Conservation (phyloP, 2,888 invertebrate species). For the Trichopria drosophilae region DNA sequence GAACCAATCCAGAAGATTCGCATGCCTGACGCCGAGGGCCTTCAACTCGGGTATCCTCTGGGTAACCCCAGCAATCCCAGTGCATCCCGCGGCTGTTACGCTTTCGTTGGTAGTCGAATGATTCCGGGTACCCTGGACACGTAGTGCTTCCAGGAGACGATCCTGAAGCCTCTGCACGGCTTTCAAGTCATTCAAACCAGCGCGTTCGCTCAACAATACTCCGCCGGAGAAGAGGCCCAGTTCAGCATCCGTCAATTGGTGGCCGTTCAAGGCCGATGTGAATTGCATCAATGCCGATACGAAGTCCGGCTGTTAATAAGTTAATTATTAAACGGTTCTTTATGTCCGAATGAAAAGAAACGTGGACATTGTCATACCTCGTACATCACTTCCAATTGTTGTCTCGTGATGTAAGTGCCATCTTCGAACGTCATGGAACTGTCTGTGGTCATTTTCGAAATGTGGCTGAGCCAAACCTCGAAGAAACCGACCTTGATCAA, state of each 20-base stretch:
- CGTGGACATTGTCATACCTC: constrained; percentile 64
- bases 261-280: constrained; percentile 72
- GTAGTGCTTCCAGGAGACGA: constrained; percentile 83
- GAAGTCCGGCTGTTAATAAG: constrained; percentile 72
- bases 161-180: constrained; percentile 79
- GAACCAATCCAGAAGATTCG: constrained; percentile 86
- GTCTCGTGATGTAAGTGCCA: constrained; percentile 79
- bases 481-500: constrained; percentile 96
- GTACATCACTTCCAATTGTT: constrained; percentile 84
- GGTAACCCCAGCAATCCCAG: constrained; percentile 58
- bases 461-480: constrained; percentile 91
- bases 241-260: constrained; percentile 86
- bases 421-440: constrained; percentile 85
- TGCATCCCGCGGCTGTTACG: constrained; percentile 49
- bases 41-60: constrained; percentile 76
- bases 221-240: constrained; percentile 85
- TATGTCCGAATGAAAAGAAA: neutral
- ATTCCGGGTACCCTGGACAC: constrained; percentile 67
- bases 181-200: constrained; percentile 79
- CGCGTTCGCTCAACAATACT: constrained; percentile 79
- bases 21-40: constrained; percentile 79
- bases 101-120: constrained; percentile 53
- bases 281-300: constrained; percentile 81
- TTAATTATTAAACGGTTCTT: constrained; percentile 4
- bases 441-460: constrained; percentile 77